Percentiles rank a stretch among this genome's conserved stretches.
phyloP scores from a whole-genome alignment of 2,797 vertebrate species.

The Heliangelus exortis region DNA sequence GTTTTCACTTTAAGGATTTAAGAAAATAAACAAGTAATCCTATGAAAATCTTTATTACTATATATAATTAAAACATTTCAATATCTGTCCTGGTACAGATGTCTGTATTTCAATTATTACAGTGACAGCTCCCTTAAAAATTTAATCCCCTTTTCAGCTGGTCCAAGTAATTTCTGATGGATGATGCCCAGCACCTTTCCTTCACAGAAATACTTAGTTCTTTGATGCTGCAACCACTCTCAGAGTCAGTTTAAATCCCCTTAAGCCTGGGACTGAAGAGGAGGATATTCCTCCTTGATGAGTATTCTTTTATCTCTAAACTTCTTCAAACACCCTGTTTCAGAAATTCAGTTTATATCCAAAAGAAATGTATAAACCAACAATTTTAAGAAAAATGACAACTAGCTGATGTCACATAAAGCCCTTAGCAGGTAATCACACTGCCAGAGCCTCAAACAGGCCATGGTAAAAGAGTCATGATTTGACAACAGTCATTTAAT shows the following conservation, averaged over 20 bases:
- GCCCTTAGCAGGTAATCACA: background rate
- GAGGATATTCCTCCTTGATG: background rate
- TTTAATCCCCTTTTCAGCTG: background rate
- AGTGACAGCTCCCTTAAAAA: background rate
- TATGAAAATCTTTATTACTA: background rate
- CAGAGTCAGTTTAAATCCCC: background rate
- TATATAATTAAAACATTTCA: background rate
- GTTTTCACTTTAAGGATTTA: background rate
- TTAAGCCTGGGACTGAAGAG: background rate
- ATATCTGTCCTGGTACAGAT: background rate
- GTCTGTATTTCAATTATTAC: background rate
- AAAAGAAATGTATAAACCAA: background rate
- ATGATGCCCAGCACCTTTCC: background rate
- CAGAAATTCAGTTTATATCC: background rate
- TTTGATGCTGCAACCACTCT: background rate
- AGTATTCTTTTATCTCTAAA: background rate
- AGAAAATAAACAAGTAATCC: background rate
- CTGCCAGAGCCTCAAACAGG: background rate
- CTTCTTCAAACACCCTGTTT: background rate
- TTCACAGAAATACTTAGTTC: background rate
- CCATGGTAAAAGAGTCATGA: background rate
- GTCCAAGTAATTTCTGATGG: background rate
- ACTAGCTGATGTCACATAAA: background rate
- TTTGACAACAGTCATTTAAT: background rate
- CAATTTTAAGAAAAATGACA: background rate